A percentile compares a stretch with the other conserved stretches of the same genome.
These are phyloP conservation scores for Henricia sp. DNA, from an alignment of 53 echinoderm and acorn worm species.

Conservation along the genomic window DNA sequence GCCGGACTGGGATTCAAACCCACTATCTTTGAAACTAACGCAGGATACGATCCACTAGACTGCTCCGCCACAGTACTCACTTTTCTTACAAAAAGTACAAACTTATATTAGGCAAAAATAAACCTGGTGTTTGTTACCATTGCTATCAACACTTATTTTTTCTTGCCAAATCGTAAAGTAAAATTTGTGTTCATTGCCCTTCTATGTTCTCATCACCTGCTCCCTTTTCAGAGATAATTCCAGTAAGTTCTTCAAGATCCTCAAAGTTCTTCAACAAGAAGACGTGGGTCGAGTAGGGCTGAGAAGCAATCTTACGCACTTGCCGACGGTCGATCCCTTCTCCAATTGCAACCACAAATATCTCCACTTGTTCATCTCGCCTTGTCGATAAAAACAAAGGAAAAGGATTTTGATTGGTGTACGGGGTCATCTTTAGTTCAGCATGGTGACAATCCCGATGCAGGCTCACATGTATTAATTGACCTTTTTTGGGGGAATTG, in stretches of 20 bases:
- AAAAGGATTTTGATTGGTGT: not conserved
- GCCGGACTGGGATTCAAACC: no score
- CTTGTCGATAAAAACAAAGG: not conserved
- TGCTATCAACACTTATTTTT: no score
- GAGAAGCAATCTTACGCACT: constrained; percentile 62
- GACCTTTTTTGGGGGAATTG: no score
- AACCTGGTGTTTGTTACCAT: not conserved
- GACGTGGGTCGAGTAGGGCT: constrained; percentile 71
- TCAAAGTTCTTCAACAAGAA: constrained; percentile 71
- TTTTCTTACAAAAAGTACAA: not conserved
- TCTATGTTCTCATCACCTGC: constrained; percentile 58
- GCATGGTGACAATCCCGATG: no score
- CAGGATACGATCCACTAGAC: no score
- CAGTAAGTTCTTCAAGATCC: constrained; percentile 63
- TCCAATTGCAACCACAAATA: constrained; percentile 76
- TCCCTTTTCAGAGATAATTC: constrained; percentile 68
- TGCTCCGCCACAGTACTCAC: no score
- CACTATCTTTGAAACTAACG: no score
- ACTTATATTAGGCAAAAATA: no score
- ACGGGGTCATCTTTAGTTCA: no score
- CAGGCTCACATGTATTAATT: no score
- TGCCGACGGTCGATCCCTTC: constrained; percentile 53
- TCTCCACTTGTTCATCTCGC: constrained; percentile 48
- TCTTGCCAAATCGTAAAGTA: not conserved
- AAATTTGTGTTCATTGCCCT: not conserved